Conservation (phyloP, 2,888 invertebrate species). For the Gastracanthus pulcherrimus region DNA sequence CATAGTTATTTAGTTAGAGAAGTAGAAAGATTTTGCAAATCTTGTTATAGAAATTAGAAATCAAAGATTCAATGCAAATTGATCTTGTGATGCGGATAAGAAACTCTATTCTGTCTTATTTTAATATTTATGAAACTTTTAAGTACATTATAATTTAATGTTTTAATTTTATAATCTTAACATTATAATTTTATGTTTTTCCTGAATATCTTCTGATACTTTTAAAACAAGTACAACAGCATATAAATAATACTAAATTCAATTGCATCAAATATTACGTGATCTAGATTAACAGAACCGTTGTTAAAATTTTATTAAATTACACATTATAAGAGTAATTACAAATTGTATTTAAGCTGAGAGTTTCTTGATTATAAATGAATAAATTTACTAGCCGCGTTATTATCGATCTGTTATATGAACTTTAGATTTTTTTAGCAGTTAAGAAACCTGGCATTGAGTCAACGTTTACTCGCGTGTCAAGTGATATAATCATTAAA, state of each 20-base stretch:
- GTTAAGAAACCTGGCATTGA: conserved; percentile 18
- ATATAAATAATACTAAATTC: not conserved
- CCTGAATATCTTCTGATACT: no score
- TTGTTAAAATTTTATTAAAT: conserved; percentile 21
- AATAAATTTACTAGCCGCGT: not conserved
- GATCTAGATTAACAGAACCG: not conserved
- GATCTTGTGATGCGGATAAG: no score
- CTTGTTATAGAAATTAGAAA: no score
- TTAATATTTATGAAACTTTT: no score
- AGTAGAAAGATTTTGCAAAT: no score
- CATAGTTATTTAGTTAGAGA: no score
- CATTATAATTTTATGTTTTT: no score
- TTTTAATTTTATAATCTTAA: no score
- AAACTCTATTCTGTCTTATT: no score
- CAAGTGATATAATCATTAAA: not conserved
- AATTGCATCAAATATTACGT: not conserved
- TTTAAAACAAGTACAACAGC: no score
- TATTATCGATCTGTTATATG: not conserved
- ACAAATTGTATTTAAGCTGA: conserved; percentile 1
- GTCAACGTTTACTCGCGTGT: not conserved
- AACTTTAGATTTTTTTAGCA: conserved; percentile 18
- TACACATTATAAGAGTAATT: not conserved
- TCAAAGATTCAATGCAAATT: no score
- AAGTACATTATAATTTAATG: no score
- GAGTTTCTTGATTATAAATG: conserved; percentile 8